These are phyloP conservation scores for Petrocephalus zakoni DNA, from an alignment of 2,113 vertebrate species.

Conservation along the genomic window DNA sequence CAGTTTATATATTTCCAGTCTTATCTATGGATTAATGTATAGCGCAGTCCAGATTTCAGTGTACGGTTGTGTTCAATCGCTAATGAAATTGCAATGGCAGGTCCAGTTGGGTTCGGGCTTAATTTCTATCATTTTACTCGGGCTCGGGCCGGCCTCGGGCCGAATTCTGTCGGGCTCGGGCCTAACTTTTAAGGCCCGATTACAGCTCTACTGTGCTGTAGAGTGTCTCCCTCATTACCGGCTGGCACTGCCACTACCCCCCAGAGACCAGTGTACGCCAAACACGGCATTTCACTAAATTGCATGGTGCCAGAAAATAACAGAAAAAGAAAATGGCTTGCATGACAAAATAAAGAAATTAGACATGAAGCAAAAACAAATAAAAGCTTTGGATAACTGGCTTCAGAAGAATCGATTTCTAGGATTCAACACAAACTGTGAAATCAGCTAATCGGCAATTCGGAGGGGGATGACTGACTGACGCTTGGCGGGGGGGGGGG, in stretches of 20 bases:
- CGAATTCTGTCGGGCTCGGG: too few species aligned
- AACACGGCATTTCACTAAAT: neutral
- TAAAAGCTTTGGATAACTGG: neutral
- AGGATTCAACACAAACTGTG: neutral
- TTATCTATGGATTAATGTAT: too few species aligned
- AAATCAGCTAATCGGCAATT: neutral
- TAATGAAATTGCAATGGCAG: too few species aligned
- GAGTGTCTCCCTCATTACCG: too few species aligned
- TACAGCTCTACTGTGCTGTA: too few species aligned
- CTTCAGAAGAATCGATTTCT: neutral
- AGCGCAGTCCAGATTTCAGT: too few species aligned
- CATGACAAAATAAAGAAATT: neutral
- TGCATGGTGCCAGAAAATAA: neutral
- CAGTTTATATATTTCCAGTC: too few species aligned
- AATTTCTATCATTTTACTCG: too few species aligned
- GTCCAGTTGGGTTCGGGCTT: too few species aligned
- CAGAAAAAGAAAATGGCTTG: neutral
- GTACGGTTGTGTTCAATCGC: too few species aligned
- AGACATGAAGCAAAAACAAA: neutral
- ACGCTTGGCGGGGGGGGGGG: neutral
- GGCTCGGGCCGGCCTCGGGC: too few species aligned
- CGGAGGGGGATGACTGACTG: neutral
- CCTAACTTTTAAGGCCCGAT: too few species aligned
- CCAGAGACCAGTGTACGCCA: neutral
- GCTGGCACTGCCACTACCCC: neutral